Conservation (phyloP, 1,140 invertebrate genomes). For the Drosophila albomicans region DNA sequence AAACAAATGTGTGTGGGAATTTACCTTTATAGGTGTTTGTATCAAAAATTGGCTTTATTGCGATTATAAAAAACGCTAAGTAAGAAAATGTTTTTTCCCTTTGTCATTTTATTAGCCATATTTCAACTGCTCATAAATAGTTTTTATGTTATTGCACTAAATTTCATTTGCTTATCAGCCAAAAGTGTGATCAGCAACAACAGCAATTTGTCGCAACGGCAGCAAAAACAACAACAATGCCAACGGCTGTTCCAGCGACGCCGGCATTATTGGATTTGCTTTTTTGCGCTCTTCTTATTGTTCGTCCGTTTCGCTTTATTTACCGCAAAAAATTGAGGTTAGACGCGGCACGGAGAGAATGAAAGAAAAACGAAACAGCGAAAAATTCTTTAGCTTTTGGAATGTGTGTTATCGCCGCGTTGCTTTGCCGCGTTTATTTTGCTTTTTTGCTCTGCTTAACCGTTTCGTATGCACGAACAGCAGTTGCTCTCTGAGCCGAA, state of each 20-base stretch:
- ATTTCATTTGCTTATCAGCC: conserved; percentile 38
- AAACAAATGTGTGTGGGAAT: background rate
- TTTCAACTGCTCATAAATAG: conserved; percentile 38
- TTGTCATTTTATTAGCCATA: conserved; percentile 33
- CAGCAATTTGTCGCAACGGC: conserved; percentile 2
- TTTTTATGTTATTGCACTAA: conserved; percentile 12
- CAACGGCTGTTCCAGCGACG: conserved; percentile 27
- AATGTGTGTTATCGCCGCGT: conserved; percentile 32
- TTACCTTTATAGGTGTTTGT: background rate
- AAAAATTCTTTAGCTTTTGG: conserved; percentile 51
- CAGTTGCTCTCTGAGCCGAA: conserved; percentile 2
- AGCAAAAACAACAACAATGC: background rate
- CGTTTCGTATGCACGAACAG: conserved; percentile 38
- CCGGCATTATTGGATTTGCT: conserved; percentile 38
- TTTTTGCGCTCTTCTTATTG: conserved; percentile 32
- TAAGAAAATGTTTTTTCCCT: conserved; percentile 23
- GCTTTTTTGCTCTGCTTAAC: conserved; percentile 43
- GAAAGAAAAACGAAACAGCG: conserved; percentile 31
- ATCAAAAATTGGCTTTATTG: conserved; percentile 8
- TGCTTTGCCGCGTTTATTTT: conserved; percentile 39
- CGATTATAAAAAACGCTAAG: background rate
- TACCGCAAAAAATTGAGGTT: conserved; percentile 56
- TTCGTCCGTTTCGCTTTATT: conserved; percentile 51
- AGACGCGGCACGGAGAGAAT: conserved; percentile 29
- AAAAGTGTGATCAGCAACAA: conserved; percentile 7